Percentiles rank a stretch among this genome's conserved stretches.
Conservation (phyloP, 2,797 vertebrate species). For the Poecilia picta region DNA sequence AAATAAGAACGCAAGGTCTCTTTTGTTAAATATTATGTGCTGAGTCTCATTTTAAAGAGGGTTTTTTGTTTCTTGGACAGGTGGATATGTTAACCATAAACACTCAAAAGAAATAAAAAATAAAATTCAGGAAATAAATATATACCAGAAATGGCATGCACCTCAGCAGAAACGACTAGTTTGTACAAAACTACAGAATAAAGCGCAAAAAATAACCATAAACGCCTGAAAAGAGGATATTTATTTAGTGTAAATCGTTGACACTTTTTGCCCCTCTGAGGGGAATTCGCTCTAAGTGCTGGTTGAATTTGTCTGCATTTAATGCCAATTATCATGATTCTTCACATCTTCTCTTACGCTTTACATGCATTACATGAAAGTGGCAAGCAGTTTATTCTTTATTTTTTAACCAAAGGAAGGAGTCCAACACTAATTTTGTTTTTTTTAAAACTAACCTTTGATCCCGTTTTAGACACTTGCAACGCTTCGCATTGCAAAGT, state of each 20-base stretch:
- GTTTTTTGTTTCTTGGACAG: constrained; percentile 72
- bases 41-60: constrained; percentile 65
- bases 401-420: background rate
- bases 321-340: constrained; percentile 64
- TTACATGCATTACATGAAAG: constrained; percentile 50
- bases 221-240: constrained; percentile 14
- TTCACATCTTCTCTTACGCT: constrained; percentile 33
- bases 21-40: constrained; percentile 38
- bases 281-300: constrained; percentile 69
- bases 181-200: background rate
- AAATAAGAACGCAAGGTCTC: constrained; percentile 44
- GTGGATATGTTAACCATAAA: constrained; percentile 77
- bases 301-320: constrained; percentile 56
- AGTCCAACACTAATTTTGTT: background rate
- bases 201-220: background rate
- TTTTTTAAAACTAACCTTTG: constrained; percentile 21
- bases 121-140: constrained; percentile 62
- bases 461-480: constrained; percentile 79
- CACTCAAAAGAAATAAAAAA: constrained; percentile 48
- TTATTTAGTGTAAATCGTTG: constrained; percentile 26
- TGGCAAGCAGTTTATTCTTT: background rate
- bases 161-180: constrained; percentile 57
- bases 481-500: constrained; percentile 81
- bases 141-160: constrained; percentile 78
- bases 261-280: constrained; percentile 37